Percentiles rank a stretch among this genome's conserved stretches.
These are phyloP conservation scores for Passerina amoena DNA, from an alignment of 2,113 vertebrate genomes.

Conservation along the genomic window DNA sequence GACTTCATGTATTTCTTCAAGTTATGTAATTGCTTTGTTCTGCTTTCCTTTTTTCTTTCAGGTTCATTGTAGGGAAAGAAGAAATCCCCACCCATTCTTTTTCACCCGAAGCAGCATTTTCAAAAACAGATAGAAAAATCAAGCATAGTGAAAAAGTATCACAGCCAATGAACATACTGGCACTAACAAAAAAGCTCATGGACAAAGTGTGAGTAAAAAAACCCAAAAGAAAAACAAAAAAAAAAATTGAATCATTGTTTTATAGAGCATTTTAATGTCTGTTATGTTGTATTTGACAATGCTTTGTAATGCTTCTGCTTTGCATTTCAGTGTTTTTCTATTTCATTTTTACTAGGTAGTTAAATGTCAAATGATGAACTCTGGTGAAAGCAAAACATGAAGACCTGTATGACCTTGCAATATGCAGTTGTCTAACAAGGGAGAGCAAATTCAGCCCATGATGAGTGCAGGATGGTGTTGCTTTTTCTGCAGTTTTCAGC, in stretches of 20 bases:
- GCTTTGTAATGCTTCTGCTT: not conserved
- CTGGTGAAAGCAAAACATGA: not conserved
- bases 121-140: constrained; percentile 71
- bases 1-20: not conserved
- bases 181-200: constrained; percentile 81
- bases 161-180: constrained; percentile 70
- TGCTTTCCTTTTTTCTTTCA: constrained; percentile 42
- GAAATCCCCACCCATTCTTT: constrained; percentile 90
- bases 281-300: not conserved
- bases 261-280: not conserved
- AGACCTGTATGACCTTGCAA: not conserved
- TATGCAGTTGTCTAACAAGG: not conserved
- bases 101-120: constrained; percentile 72
- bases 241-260: rapidly evolving
- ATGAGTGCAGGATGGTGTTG: not conserved
- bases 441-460: not conserved
- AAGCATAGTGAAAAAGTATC: constrained; percentile 55
- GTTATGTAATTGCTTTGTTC: not conserved
- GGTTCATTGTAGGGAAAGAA: constrained; percentile 96
- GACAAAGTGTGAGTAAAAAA: constrained; percentile 86
- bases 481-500: not conserved
- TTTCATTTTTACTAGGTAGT: not conserved
- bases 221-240: not conserved
- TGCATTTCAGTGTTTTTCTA: not conserved
- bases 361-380: not conserved